Evolutionary conservation across 2,888 invertebrate species (phyloP), one percentile per base, ranked within the genome.

Genomic region (Andrena chrysosceles): DNA sequence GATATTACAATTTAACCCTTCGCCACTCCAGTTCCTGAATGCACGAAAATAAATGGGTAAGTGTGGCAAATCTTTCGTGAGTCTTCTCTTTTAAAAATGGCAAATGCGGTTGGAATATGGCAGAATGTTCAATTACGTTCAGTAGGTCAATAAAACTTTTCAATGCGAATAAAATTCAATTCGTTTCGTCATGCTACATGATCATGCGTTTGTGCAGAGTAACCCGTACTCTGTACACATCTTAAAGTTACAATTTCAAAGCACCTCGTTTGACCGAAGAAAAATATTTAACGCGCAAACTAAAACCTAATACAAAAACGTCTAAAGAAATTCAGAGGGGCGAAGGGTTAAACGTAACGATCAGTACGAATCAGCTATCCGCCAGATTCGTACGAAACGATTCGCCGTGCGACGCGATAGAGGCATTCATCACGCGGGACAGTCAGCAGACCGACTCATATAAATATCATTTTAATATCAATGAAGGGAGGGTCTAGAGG

Each of bases 401-500:
- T 52, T 75, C 35, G 69, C 71, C 64, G 33, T 80, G 35, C 69
- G 62, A 56, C 26, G 56, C 42, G 29, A 64, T 35, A 60, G 67
- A 76, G 54, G 60, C 49, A 49, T 78, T 56, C 54, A 64, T 56
- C 54, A 64, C 79, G 69, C 68, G 64, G 35, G 23, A 62, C 35
- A 63, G 26, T 77, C 64, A 70, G 74, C 62, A 73, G 54, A 72
- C 42, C 59, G 66, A 71, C 70, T 82, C 82, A 83, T 84, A 83
- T 79, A 87, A 85, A 89, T 87, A 88, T 88, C 84, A 90, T 85
- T 85, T 89, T 86, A 89, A 89, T 88, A 90, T 92, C 91, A 94
- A 91, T 93, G 93, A 84, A 93, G 90, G 75, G 93, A 92, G 35
- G 93, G 93, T 89, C 93, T 92, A 86, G 94, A 93, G 87, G 94